Evolutionary conservation across 2,888 invertebrate genomes (phyloP).

Genomic region (Electrophaes corylata): DNA sequence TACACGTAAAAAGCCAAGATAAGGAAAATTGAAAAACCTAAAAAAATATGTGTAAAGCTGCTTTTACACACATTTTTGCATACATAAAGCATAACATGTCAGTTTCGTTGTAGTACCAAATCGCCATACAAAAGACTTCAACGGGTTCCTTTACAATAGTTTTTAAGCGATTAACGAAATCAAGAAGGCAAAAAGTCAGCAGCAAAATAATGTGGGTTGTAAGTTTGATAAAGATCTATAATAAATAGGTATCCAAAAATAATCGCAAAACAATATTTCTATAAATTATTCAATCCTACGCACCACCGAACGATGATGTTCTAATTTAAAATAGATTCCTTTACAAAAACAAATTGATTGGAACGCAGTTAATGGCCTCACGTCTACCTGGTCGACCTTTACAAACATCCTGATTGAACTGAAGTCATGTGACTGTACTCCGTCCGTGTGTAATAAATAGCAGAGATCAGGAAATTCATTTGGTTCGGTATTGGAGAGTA

Average conservation of each 20-base stretch:
- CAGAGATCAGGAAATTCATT: conserved; percentile 22
- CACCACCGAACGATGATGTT: conserved; percentile 23
- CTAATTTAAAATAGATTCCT: conserved; percentile 29
- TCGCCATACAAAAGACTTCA: conserved; percentile 31
- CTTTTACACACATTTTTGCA: no score
- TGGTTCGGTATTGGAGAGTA: conserved; percentile 9
- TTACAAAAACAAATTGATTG: conserved; percentile 38
- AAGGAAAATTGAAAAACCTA: neutral
- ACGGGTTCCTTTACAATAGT: conserved; percentile 22
- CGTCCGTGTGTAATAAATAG: conserved; percentile 24
- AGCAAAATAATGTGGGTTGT: no score
- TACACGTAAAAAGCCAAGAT: neutral
- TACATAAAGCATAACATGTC: no score
- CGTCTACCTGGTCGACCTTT: conserved; percentile 69
- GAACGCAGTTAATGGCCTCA: conserved; percentile 65
- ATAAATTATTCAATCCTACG: conserved; percentile 8
- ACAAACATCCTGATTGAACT: conserved; percentile 58
- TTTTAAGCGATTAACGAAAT: neutral
- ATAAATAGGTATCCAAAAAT: no score
- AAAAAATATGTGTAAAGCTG: no score
- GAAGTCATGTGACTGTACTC: conserved; percentile 34
- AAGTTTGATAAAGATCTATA: no score
- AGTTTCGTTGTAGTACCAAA: neutral
- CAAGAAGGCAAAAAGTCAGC: no score
- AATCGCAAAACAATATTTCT: no score